phyloP scores from a whole-genome alignment of 1,140 invertebrate species.

The Orchesella cincta region DNA sequence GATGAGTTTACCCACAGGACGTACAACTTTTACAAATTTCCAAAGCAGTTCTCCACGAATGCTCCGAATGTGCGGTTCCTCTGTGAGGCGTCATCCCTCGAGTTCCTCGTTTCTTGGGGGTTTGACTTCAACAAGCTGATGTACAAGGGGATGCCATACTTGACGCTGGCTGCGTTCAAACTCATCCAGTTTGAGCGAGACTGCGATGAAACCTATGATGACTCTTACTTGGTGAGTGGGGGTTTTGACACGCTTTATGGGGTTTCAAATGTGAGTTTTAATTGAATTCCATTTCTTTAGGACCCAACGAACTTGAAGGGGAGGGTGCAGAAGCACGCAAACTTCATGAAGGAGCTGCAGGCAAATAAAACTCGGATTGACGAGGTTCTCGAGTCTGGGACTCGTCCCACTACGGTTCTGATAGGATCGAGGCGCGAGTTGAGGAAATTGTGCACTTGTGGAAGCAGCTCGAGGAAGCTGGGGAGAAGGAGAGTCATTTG shows the following conservation, averaged over 20 bases:
- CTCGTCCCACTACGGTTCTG: slow-evolving; percentile 70
- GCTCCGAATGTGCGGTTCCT: slow-evolving; percentile 73
- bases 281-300: slow-evolving; percentile 51
- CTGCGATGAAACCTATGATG: slow-evolving; percentile 97
- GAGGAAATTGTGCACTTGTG: slow-evolving; percentile 91
- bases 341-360: slow-evolving; percentile 93
- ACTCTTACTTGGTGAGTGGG: slow-evolving; percentile 78
- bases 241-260: too few relatives aligned
- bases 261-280: too few relatives aligned
- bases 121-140: slow-evolving; percentile 91
- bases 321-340: slow-evolving; percentile 98
- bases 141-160: slow-evolving; percentile 75
- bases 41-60: slow-evolving; percentile 62
- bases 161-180: slow-evolving; percentile 85
- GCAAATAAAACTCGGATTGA: slow-evolving; percentile 92
- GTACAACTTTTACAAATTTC: slow-evolving; percentile 85
- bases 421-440: slow-evolving; percentile 78
- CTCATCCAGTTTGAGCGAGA: slow-evolving; percentile 97
- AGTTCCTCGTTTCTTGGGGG: slow-evolving; percentile 73
- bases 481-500: slow-evolving; percentile 81
- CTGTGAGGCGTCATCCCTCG: slow-evolving; percentile 76
- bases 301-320: slow-evolving; percentile 98
- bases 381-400: slow-evolving; percentile 75
- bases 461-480: slow-evolving; percentile 85
- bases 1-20: slow-evolving; percentile 56